A percentile compares a stretch with the other conserved stretches of the same genome.
phyloP scores from a whole-genome alignment of 2,797 vertebrate species.

The Sebastes glaucus region DNA sequence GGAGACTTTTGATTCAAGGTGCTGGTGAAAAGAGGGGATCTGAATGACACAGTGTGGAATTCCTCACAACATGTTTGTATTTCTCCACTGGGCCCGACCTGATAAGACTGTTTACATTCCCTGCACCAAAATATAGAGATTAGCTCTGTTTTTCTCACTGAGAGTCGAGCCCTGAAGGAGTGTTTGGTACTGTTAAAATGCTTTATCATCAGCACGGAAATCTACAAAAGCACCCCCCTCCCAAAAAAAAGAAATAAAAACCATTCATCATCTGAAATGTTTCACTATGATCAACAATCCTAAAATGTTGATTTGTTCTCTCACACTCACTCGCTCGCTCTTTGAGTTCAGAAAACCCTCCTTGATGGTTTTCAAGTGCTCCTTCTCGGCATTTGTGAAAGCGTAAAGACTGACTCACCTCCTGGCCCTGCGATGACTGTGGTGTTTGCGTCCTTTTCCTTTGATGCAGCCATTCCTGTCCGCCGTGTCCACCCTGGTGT shows the following conservation, averaged over 20 bases:
- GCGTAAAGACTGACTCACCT: conserved; percentile 80
- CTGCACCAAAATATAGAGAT: conserved; percentile 53
- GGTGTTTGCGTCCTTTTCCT: conserved; percentile 79
- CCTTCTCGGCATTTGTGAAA: not conserved
- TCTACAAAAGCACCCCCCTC: conserved; percentile 20
- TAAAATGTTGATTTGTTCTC: not conserved
- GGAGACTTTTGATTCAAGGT: conserved; percentile 32
- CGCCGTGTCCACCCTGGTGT: conserved; percentile 40
- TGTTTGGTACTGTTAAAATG: conserved; percentile 27
- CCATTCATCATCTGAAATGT: conserved; percentile 22
- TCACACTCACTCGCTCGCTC: not conserved
- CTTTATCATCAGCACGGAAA: conserved; percentile 41
- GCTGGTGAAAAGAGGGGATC: conserved; percentile 37
- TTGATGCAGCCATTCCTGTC: conserved; percentile 79
- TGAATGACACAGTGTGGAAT: conserved; percentile 40
- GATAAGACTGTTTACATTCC: conserved; percentile 74
- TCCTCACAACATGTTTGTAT: conserved; percentile 56
- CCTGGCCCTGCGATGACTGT: conserved; percentile 69
- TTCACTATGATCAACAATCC: conserved; percentile 1
- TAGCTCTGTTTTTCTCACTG: conserved; percentile 45
- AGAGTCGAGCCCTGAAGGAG: conserved; percentile 36
- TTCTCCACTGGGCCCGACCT: conserved; percentile 38
- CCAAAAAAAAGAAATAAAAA: conserved; percentile 16
- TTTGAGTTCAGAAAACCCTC: conserved; percentile 6
- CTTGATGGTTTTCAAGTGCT: not conserved